Percentiles rank a stretch among this genome's conserved stretches.
Conservation (phyloP, 2,797 vertebrate genomes). For the Petrocephalus sullivani region DNA sequence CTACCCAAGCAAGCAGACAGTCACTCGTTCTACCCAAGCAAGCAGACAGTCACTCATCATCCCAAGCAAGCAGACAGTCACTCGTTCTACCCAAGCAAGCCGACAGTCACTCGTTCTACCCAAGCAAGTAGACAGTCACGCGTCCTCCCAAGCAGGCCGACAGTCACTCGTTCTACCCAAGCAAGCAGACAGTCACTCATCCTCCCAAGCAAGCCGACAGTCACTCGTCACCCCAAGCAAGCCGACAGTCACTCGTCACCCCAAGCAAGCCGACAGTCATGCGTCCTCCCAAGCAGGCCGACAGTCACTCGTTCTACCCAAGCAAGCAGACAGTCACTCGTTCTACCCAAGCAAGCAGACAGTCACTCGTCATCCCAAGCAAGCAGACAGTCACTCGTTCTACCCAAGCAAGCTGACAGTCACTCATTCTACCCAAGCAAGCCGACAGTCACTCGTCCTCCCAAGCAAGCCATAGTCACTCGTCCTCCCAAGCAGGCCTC, state of each 20-base stretch:
- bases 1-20: too few species aligned
- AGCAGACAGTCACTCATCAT: conserved; percentile 54
- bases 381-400: too few species aligned
- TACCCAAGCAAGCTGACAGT: too few species aligned
- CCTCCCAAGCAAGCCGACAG: conserved; percentile 23
- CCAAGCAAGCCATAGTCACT: conserved; percentile 46
- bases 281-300: conserved; percentile 52
- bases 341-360: too few species aligned
- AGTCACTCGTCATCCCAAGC: too few species aligned
- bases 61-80: not conserved
- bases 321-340: too few species aligned
- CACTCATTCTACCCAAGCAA: too few species aligned
- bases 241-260: conserved; percentile 55
- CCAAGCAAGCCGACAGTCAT: conserved; percentile 37
- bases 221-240: conserved; percentile 60
- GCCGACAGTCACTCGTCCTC: conserved; percentile 17
- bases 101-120: not conserved
- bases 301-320: too few species aligned
- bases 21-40: conserved; percentile 34
- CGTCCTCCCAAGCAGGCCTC: conserved; percentile 42
- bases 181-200: conserved; percentile 50
- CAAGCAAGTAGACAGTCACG: conserved; percentile 42
- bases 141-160: conserved; percentile 48
- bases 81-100: not conserved
- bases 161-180: conserved; percentile 53